Evolutionary conservation across 1,140 invertebrate species (phyloP), one percentile per base, ranked within the genome.

Genomic region (Bombus haemorrhoidalis): DNA sequence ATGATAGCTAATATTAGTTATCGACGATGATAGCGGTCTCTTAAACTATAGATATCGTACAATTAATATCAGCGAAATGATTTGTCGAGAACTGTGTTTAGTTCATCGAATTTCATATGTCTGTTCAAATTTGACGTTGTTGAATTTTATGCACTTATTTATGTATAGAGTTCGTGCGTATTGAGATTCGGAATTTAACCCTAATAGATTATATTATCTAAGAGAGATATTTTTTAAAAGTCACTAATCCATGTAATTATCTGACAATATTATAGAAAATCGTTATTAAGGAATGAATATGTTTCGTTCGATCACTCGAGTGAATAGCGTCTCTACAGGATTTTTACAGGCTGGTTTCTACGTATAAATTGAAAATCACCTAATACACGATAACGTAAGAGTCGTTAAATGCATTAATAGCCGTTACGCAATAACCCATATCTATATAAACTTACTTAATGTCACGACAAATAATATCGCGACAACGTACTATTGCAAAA

Each of bases 331-430:
- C 6, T 53, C 6, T 0, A 0, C 6, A 22, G 5, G 18, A 53
- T 53, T 53, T 53, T 18, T 53, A 8, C 18, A 1, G 18, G 47
- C 5, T 53, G 18, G 15, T 53, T 53, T 62, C 72, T 64, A 86
- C 41, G 39, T 66, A 75, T 34, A 86, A 86, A 78, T 41, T 75
- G 62, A 89, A 89, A 89, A 89, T 66, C 77, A 34, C 77, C 84
- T 71, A 89, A 89, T 89, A 81, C 81, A 59, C 87, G 34, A 82
- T 78, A 88, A 81, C 78, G 62, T 87, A 89, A 89, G 66, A 85
- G 71, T 86, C 86, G 79, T 90, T 90, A 90, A 90, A 87, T 71
- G 77, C 85, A 80, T 90, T 90, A 90, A 90, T 90, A n/a, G 43
- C 72, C 64, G 78, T 90, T 90, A 47, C 86, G 81, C 72, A 90